Conservation (phyloP, 2,113 vertebrate species). For the Megalops atlanticus region DNA sequence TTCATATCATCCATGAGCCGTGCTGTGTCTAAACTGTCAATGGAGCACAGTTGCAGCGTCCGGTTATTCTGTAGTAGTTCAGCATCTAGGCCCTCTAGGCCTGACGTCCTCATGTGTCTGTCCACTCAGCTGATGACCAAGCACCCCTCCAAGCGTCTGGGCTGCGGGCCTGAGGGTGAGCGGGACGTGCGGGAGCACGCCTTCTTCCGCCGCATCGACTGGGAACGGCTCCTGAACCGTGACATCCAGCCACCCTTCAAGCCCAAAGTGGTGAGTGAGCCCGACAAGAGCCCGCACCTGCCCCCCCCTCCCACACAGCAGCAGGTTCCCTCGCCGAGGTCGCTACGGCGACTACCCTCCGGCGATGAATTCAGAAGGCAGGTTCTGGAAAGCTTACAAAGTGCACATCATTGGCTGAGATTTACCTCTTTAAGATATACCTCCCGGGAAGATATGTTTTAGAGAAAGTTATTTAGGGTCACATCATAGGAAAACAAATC, state of each 20-base stretch:
- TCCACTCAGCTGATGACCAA: conserved; percentile 88
- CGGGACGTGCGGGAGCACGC: conserved; percentile 89
- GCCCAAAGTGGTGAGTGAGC: conserved; percentile 91
- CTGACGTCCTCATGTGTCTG: neutral
- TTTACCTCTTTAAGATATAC: neutral
- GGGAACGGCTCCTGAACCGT: conserved; percentile 86
- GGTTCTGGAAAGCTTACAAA: neutral
- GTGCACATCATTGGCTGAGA: neutral
- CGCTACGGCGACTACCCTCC: neutral
- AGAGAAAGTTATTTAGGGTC: neutral
- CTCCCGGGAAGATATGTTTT: neutral
- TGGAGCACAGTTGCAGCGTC: no score
- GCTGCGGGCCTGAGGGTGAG: conserved; percentile 87
- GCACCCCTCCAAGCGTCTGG: conserved; percentile 91
- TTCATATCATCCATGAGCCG: no score
- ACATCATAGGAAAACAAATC: neutral
- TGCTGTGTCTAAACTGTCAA: no score
- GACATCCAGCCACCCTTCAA: conserved; percentile 98
- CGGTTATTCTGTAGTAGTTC: no score
- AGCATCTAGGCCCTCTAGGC: no score
- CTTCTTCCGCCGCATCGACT: conserved; percentile 97
- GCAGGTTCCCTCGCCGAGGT: neutral
- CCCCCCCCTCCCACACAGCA: neutral
- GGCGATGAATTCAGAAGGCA: neutral
- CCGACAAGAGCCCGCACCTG: neutral